A percentile compares a stretch with the other conserved stretches of the same genome.
phyloP scores from a whole-genome alignment of 2,797 vertebrate genomes.

The Delichon dasypus region DNA sequence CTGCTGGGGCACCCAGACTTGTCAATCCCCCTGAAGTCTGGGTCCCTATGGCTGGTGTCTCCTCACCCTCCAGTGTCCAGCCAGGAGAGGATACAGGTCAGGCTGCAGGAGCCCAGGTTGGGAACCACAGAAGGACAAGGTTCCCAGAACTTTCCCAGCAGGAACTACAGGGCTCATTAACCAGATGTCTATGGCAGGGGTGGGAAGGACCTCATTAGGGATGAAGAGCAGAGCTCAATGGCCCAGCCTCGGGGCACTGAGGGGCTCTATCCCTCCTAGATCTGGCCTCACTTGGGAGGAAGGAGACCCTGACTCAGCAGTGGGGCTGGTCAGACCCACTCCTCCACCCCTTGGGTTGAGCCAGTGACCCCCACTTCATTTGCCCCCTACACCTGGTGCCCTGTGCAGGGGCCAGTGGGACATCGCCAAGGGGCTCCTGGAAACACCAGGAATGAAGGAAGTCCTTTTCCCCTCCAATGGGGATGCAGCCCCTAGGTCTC shows the following conservation, averaged over 20 bases:
- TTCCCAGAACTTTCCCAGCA: neutral
- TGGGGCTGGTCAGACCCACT: neutral
- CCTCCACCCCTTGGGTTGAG: neutral
- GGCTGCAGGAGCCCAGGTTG: rapidly evolving
- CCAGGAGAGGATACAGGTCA: neutral
- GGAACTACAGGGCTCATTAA: neutral
- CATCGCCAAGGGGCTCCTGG: neutral
- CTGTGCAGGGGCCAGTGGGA: rapidly evolving
- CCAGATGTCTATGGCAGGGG: neutral
- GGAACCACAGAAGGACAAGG: neutral
- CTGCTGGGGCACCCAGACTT: rapidly evolving
- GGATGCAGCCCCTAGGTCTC: neutral
- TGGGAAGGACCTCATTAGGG: neutral
- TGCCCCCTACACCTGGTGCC: neutral
- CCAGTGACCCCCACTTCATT: neutral
- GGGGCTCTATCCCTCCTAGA: neutral
- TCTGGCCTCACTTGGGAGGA: rapidly evolving
- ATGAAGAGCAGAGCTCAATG: neutral
- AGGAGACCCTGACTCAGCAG: neutral
- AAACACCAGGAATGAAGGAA: neutral
- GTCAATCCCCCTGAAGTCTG: neutral
- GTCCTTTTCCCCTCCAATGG: neutral
- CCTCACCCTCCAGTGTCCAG: neutral
- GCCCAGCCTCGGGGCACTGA: neutral
- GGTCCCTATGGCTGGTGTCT: neutral